These are phyloP conservation scores for Xestoiulus laeticollis DNA, from an alignment of 2,888 invertebrate species.

Conservation along the genomic window DNA sequence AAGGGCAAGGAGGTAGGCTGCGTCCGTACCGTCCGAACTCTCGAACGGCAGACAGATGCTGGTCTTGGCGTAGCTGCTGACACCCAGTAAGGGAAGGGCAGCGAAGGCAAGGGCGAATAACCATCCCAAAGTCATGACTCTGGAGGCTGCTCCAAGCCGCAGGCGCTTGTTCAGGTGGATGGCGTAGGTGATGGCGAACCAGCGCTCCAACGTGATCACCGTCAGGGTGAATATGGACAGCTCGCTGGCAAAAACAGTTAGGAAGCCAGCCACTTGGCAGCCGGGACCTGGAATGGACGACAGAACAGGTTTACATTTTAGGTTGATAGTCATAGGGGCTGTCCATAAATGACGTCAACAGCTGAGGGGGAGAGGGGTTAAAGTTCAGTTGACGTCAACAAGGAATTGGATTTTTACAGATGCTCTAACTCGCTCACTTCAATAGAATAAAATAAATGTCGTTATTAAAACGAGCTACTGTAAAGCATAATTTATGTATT, in stretches of 20 bases:
- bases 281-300: slow-evolving; percentile 70
- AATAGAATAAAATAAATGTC: too few species aligned
- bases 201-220: slow-evolving; percentile 82
- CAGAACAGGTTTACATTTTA: too few species aligned
- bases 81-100: slow-evolving; percentile 79
- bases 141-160: slow-evolving; percentile 75
- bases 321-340: too few species aligned
- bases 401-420: too few species aligned
- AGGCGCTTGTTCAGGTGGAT: slow-evolving; percentile 84
- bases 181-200: slow-evolving; percentile 78
- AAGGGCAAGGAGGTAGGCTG: slow-evolving; percentile 77
- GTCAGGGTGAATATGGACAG: slow-evolving; percentile 87
- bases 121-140: slow-evolving; percentile 82
- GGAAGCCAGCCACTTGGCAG: slow-evolving; percentile 85
- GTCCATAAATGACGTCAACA: too few species aligned
- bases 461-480: too few species aligned
- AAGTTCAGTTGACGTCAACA: too few species aligned
- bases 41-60: slow-evolving; percentile 91
- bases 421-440: too few species aligned
- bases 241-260: slow-evolving; percentile 87
- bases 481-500: too few species aligned
- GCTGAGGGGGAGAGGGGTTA: too few species aligned
- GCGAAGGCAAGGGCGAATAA: slow-evolving; percentile 80
- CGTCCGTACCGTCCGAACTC: slow-evolving; percentile 74
- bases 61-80: slow-evolving; percentile 88